Base-by-base conservation (phyloP, 1,140 invertebrate genomes). In the Drosophila eugracilis region DNA sequence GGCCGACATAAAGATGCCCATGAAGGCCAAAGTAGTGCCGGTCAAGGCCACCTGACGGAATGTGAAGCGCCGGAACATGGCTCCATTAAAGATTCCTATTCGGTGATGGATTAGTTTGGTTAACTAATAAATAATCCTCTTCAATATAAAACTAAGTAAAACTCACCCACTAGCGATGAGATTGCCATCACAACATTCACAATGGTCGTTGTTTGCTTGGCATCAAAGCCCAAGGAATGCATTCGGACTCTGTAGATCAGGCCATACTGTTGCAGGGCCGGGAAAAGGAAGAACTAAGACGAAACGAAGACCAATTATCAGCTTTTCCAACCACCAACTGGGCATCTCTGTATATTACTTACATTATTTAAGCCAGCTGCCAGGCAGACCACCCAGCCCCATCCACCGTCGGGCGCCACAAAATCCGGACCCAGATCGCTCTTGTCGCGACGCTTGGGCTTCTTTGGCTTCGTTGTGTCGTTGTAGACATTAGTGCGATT, bases 221-320 rank as follows among this genome's bases (percentile, higher is more conserved):
- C 93, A 73, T 91, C 92, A 50, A 95, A 94, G 14, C 93, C 93
- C 14, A 95, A 75, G 4, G 92, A 58, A 1, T 86, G 30, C 72
- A 95, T 94, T 72, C 93, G 93, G 45, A 93, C 93, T 19, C 93
- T 93, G 76, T 95, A 95, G 24, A 95, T 91, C 19, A 95, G 86
- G 0, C 94, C 94, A 58, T 95, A 95, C 49, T 94, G 94, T 84
- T 95, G 94, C 12, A 95, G 81, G 19, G 94, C 91, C 5, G 94
- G 93, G 36, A 95, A 92, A 24, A 93, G 91, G 63, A 93, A 94
- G 39, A 95, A 91, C 95, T 95, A n/a, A n/a, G n/a, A n/a, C n/a
- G n/a, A n/a, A n/a, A n/a, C n/a, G n/a, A n/a, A n/a, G n/a, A n/a
- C n/a, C n/a, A n/a, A n/a, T n/a, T n/a, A n/a, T n/a, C n/a, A n/a